These are phyloP conservation scores for Pantala flavescens DNA, from an alignment of 1,140 invertebrate species.

Conservation along the genomic window DNA sequence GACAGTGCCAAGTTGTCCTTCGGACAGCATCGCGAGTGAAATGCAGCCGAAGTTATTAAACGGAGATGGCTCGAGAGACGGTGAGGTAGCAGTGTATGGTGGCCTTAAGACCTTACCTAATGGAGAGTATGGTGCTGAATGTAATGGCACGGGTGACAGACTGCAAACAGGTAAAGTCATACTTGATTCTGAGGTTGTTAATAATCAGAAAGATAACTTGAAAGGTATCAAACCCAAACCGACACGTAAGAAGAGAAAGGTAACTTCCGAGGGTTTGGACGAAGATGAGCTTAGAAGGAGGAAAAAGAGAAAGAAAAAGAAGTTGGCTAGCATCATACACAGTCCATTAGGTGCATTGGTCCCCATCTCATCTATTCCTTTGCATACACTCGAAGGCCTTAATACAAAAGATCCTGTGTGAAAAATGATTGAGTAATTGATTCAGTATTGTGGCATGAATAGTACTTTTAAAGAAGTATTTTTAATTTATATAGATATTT, in stretches of 20 bases:
- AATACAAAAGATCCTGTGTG: background rate
- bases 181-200: background rate
- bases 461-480: background rate
- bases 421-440: background rate
- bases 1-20: too few species aligned
- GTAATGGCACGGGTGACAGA: background rate
- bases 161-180: background rate
- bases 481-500: conserved; percentile 9
- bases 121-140: background rate
- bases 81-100: too few species aligned
- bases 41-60: too few species aligned
- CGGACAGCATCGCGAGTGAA: too few species aligned
- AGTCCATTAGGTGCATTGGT: background rate
- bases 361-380: background rate
- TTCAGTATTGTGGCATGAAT: background rate
- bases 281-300: background rate
- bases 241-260: background rate
- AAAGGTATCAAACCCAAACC: background rate
- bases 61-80: too few species aligned
- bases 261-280: background rate
- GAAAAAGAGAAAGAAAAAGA: background rate
- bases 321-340: background rate
- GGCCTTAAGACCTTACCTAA: too few species aligned
- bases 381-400: background rate
- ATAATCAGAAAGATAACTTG: background rate